phyloP scores from a whole-genome alignment of 23 tunicate genomes.

The Styela clava region DNA sequence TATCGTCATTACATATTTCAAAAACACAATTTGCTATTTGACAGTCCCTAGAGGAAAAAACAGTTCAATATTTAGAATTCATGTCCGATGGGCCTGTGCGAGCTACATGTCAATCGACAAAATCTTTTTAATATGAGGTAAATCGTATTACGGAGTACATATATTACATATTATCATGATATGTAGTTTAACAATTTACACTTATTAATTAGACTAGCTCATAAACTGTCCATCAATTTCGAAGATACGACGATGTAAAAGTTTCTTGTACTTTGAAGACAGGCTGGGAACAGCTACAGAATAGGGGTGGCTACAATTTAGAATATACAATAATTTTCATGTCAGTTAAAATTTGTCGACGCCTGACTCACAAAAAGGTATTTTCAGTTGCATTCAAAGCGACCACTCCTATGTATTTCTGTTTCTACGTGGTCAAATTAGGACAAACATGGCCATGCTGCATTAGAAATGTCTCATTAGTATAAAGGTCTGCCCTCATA shows the following conservation, averaged over 20 bases:
- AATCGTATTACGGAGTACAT: slow-evolving; percentile 1
- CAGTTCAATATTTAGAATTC: not conserved
- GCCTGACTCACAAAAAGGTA: too few relatives aligned
- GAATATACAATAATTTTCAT: too few relatives aligned
- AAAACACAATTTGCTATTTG: not conserved
- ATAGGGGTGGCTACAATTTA: too few relatives aligned
- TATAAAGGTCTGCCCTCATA: not conserved
- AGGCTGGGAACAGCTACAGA: too few relatives aligned
- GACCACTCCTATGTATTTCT: too few relatives aligned
- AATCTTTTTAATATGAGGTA: not conserved
- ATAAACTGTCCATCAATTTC: slow-evolving; percentile 10
- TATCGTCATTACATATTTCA: not conserved
- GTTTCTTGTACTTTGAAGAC: too few relatives aligned
- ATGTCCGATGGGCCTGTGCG: not conserved
- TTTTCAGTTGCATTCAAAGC: too few relatives aligned
- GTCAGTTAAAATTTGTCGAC: too few relatives aligned
- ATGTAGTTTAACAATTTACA: not conserved
- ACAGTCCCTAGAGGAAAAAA: not conserved
- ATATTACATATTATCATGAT: not conserved
- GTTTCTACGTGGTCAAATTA: too few relatives aligned
- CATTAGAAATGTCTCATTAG: too few relatives aligned
- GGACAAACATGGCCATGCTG: too few relatives aligned
- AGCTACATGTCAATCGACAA: slow-evolving; percentile 12
- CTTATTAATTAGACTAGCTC: not conserved
- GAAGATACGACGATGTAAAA: not conserved